Conservation (phyloP, 2,888 invertebrate species). For the Acrobasis suavella region DNA sequence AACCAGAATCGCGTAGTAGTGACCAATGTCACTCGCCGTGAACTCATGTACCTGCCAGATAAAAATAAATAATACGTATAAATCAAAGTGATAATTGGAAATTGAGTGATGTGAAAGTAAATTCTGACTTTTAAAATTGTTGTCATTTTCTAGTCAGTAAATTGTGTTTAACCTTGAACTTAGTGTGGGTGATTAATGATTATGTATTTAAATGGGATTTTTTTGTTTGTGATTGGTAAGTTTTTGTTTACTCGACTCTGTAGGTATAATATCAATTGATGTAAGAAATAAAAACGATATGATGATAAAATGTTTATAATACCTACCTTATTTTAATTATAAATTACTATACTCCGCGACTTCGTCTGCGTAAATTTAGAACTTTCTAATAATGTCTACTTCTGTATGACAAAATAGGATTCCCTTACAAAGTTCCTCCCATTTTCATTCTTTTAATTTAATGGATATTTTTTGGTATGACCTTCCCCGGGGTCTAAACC, state of each 20-base stretch:
- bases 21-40: not conserved
- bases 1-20: constrained; percentile 7
- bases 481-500: no score
- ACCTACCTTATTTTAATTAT: no score
- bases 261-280: not conserved
- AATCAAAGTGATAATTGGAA: not conserved
- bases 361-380: no score
- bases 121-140: not conserved
- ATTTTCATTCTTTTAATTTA: no score
- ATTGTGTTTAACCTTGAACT: constrained; percentile 4
- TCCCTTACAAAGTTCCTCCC: no score
- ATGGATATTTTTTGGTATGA: no score
- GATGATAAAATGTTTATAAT: no score
- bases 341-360: no score
- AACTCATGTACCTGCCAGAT: not conserved
- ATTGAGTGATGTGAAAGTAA: constrained; percentile 2
- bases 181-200: not conserved
- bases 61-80: not conserved
- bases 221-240: constrained; percentile 9
- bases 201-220: not conserved
- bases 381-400: no score
- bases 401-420: no score
- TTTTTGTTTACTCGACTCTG: not conserved
- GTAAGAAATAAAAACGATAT: not conserved
- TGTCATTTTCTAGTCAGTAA: constrained; percentile 5